Evolutionary conservation across 2,113 vertebrate species (phyloP).

Genomic region (Mionectes macconnelli): DNA sequence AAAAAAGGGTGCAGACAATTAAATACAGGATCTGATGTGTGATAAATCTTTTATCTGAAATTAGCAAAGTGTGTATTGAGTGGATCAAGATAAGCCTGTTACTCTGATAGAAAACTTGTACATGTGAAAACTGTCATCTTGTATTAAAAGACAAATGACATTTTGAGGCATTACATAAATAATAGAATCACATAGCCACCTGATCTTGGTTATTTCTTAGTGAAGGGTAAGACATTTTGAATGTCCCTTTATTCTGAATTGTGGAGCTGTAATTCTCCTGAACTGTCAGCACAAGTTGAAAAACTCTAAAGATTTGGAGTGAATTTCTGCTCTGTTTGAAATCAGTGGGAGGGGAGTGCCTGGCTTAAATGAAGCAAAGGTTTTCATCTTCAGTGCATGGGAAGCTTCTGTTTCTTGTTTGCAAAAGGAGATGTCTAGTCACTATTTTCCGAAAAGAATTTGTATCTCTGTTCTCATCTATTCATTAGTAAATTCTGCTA

Average conservation of each 20-base stretch:
- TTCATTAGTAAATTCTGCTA: background rate
- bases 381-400: background rate
- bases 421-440: background rate
- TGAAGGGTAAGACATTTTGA: slow-evolving; percentile 39
- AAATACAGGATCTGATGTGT: background rate
- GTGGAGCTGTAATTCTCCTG: slow-evolving; percentile 31
- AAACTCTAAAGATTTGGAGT: background rate
- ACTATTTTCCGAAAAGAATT: background rate
- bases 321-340: background rate
- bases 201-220: slow-evolving; percentile 70
- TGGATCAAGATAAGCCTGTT: slow-evolving; percentile 62
- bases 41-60: slow-evolving; percentile 54
- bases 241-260: slow-evolving; percentile 42
- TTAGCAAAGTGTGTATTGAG: slow-evolving; percentile 39
- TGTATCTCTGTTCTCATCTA: background rate
- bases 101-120: slow-evolving; percentile 51
- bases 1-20: background rate
- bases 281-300: background rate
- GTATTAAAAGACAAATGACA: slow-evolving; percentile 66
- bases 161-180: slow-evolving; percentile 71
- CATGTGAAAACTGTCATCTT: slow-evolving; percentile 68
- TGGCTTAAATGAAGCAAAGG: background rate
- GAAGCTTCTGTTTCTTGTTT: background rate
- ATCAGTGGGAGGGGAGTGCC: background rate
- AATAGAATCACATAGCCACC: slow-evolving; percentile 69